These are phyloP conservation scores for Aplysia californica DNA, from an alignment of 1,140 invertebrate genomes.

Conservation along the genomic window DNA sequence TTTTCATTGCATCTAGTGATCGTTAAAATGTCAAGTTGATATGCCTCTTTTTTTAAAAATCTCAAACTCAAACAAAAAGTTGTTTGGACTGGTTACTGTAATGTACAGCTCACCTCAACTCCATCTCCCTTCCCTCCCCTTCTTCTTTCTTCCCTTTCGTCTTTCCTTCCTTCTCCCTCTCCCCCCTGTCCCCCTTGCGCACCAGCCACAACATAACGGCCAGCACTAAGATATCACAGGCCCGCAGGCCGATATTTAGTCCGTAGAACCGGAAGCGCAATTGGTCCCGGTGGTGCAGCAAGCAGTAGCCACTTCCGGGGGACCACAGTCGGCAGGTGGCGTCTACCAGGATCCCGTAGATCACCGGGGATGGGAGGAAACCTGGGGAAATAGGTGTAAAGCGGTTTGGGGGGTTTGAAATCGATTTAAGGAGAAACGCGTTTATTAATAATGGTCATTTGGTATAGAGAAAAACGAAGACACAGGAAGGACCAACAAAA, in stretches of 20 bases:
- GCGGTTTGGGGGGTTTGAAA: no score
- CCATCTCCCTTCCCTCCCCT: background rate
- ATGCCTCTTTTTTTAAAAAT: no score
- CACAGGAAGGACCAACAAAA: no score
- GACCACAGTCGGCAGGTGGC: conserved; percentile 3
- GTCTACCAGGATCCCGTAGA: conserved; percentile 11
- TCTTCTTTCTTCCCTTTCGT: background rate
- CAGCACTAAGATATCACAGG: background rate
- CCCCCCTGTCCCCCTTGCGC: background rate
- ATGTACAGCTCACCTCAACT: no score
- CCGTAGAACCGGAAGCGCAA: background rate
- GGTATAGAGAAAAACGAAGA: no score
- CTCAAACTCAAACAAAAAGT: no score
- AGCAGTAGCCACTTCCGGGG: background rate
- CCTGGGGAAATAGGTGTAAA: background rate
- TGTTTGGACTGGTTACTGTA: no score
- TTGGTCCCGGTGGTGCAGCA: conserved; percentile 10
- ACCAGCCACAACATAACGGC: background rate
- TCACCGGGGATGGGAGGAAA: background rate
- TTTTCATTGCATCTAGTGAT: no score
- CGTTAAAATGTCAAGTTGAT: no score
- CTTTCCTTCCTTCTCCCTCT: background rate
- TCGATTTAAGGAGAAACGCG: no score
- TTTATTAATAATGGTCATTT: no score
- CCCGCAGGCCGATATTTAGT: background rate